Base-by-base conservation (phyloP, 92 coral and sea anemone species). In the Parazoanthus darwini region DNA sequence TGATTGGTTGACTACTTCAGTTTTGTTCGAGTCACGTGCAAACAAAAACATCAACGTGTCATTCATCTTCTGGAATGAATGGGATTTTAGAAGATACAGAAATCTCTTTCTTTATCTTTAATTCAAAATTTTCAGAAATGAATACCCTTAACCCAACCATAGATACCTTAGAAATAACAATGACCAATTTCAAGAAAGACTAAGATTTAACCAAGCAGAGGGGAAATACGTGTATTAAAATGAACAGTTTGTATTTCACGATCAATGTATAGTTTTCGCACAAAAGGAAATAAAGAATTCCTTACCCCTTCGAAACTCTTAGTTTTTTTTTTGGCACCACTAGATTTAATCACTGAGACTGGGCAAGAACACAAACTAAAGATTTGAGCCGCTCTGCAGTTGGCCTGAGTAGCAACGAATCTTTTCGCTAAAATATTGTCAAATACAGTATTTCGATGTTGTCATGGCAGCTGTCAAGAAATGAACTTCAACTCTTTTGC, bases 1-100 rank as follows among this genome's bases (percentile, higher is more conserved):
- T 77, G 92, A 92, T 92, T 92, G 94, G 94, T 42, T 63, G 50
- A 54, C 35, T 15, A 2, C 39, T 76, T 86, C 74, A 75, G 65
- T 78, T 66, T 84, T 71, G 87, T 71, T 84, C 87, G 33, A 48
- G 78, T 84, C 87, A 84, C 87, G 87, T 84, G 87, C 74, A 84
- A 84, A 25, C 67, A 50, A 73, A 84, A 71, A 79, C 79, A 84
- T 84, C 87, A 84, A 84, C 87, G 87, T 84, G 87, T 84, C 87
- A 84, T 84, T 84, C 79, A 84, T 84, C 78, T 71, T 84, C 48
- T 71, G 1, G 79, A 84, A 4, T 84, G 87, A 84, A 70, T 84
- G 78, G 58, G 46, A 37, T 46, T 44, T 82, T n/a, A n/a, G 33
- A 29, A 46, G 56, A 9, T 26, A 6, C 56, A 25, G 59, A 82